A percentile compares a stretch with the other conserved stretches of the same genome.
Conservation (phyloP, 35 echinoderm and acorn worm genomes). For the Diadema setosum region DNA sequence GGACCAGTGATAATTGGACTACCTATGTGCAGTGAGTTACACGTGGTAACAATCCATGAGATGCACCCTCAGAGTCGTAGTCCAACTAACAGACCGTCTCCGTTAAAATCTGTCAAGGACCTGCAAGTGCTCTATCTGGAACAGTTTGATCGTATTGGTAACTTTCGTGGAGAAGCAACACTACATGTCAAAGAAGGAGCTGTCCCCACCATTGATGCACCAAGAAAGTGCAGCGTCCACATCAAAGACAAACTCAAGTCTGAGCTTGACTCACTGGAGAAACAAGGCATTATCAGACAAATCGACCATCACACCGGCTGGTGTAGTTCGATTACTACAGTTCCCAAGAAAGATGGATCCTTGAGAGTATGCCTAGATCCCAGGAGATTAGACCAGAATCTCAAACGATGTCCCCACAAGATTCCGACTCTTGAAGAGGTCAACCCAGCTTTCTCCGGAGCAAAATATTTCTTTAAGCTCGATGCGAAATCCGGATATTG, state of each 20-base stretch:
- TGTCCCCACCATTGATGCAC: slow-evolving; percentile 8
- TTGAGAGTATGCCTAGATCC: too few relatives aligned
- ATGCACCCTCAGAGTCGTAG: neutral
- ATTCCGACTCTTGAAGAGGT: neutral
- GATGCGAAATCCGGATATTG: neutral
- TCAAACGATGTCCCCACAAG: neutral
- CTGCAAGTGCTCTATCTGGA: neutral
- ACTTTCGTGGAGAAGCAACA: slow-evolving; percentile 16
- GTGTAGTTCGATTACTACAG: slow-evolving; percentile 38
- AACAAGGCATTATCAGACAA: slow-evolving; percentile 13
- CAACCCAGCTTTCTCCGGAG: neutral
- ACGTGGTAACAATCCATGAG: neutral
- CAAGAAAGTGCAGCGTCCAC: slow-evolving; percentile 48
- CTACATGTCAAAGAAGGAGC: slow-evolving; percentile 37
- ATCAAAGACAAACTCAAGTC: slow-evolving; percentile 30
- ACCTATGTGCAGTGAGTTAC: neutral
- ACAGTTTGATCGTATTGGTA: slow-evolving; percentile 49
- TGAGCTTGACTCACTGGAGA: slow-evolving; percentile 48
- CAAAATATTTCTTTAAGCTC: neutral
- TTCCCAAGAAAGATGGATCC: slow-evolving; percentile 32
- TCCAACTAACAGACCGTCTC: neutral
- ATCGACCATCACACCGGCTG: slow-evolving; percentile 48
- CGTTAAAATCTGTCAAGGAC: slow-evolving; percentile 9
- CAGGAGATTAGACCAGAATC: too few relatives aligned
- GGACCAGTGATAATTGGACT: slow-evolving; percentile 33